A percentile compares a stretch with the other conserved stretches of the same genome.
Conservation (phyloP, 2,113 vertebrate genomes). For the Cinclus mexicanus region DNA sequence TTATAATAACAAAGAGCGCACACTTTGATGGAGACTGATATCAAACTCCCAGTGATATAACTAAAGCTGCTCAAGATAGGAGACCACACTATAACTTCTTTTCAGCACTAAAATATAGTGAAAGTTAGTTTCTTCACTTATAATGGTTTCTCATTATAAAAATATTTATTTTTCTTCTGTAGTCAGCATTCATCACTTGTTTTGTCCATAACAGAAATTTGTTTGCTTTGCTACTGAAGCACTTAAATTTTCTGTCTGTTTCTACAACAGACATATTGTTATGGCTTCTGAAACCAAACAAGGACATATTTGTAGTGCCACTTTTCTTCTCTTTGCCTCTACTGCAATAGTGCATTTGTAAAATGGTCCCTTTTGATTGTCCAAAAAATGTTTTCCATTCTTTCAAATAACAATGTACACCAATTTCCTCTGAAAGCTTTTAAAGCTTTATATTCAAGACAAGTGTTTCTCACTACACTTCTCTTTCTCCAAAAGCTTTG, state of each 20-base stretch:
- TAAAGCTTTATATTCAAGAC: conserved; percentile 15
- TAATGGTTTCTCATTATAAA: not conserved
- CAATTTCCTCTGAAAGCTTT: conserved; percentile 10
- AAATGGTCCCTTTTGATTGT: not conserved
- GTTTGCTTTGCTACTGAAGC: not conserved
- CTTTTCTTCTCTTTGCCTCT: not conserved
- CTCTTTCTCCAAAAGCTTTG: not conserved
- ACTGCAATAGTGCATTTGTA: not conserved
- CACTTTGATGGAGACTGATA: not conserved
- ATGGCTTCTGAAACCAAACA: not conserved
- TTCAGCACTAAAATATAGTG: not conserved
- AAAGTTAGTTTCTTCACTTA: not conserved
- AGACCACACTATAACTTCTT: not conserved
- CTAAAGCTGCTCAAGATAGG: not conserved
- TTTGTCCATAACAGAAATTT: not conserved
- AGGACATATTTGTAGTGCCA: not conserved
- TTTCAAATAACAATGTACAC: not conserved
- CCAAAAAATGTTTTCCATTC: not conserved
- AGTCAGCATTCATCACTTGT: not conserved
- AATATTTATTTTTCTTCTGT: not conserved
- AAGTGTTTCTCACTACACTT: not conserved
- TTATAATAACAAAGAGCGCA: not conserved
- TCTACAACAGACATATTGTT: not conserved
- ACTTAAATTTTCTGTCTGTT: not conserved
- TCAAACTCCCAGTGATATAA: not conserved